phyloP scores from a whole-genome alignment of 2,888 invertebrate species.

The Acanthopleura granulata region DNA sequence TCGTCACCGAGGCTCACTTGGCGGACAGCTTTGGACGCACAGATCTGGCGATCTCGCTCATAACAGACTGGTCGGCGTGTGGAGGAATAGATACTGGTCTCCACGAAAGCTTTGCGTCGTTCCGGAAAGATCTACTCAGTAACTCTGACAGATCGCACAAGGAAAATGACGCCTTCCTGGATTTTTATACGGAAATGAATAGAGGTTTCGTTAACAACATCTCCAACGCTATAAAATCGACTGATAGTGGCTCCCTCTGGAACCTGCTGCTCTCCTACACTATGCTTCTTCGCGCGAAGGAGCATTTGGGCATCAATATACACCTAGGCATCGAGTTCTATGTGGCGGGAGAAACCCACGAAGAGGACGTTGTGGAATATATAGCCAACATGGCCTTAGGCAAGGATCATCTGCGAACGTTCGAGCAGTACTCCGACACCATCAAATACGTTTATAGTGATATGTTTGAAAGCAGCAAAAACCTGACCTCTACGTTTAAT shows the following conservation, averaged over 20 bases:
- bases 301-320: constrained; percentile 25
- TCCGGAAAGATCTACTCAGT: background rate
- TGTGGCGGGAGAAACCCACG: constrained; percentile 18
- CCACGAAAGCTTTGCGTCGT: background rate
- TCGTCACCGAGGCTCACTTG: background rate
- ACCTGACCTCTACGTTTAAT: background rate
- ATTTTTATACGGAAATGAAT: constrained; percentile 23
- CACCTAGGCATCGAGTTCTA: constrained; percentile 25
- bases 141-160: constrained; percentile 4
- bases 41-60: background rate
- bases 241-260: constrained; percentile 24
- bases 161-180: constrained; percentile 1
- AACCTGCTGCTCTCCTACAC: constrained; percentile 26
- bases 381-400: constrained; percentile 21
- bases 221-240: constrained; percentile 8
- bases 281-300: constrained; percentile 25
- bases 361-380: constrained; percentile 18
- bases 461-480: background rate
- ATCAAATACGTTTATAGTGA: background rate
- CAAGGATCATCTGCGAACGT: constrained; percentile 23
- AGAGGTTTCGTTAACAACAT: constrained; percentile 19
- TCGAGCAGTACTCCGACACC: constrained; percentile 20
- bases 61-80: background rate
- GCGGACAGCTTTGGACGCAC: background rate
- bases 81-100: background rate